Evolutionary conservation across 2,888 invertebrate species (phyloP).

Genomic region (Callimorpha dominula): DNA sequence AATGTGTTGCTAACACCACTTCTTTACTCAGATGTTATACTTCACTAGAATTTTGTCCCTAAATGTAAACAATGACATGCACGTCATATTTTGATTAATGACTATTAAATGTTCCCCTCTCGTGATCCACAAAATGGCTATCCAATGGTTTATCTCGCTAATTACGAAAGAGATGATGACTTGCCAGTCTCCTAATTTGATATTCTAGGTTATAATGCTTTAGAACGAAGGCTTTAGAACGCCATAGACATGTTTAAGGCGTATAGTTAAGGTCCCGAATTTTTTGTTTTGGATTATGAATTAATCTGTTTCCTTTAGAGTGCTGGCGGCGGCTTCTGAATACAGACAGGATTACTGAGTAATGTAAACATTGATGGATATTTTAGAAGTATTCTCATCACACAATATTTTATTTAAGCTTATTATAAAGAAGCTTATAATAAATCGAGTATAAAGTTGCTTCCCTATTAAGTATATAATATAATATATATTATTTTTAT

Average conservation of each 20-base stretch:
- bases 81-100: constrained; percentile 3
- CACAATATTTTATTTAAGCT: too few species aligned
- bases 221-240: neutral
- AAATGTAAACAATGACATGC: neutral
- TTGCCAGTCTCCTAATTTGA: constrained; percentile 6
- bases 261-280: neutral
- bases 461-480: too few species aligned
- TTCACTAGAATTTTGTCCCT: neutral
- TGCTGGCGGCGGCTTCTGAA: neutral
- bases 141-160: constrained; percentile 1
- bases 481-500: too few species aligned
- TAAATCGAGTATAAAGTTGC: too few species aligned
- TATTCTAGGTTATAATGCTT: neutral
- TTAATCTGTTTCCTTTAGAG: constrained; percentile 1
- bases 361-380: neutral
- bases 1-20: neutral
- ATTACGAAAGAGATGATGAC: neutral
- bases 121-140: neutral
- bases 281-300: constrained; percentile 6
- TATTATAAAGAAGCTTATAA: too few species aligned
- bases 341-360: neutral
- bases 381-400: too few species aligned
- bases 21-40: too few species aligned
- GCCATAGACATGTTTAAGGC: neutral
- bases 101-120: neutral